phyloP scores from a whole-genome alignment of 2,888 invertebrate species.

The Clunio marinus region DNA sequence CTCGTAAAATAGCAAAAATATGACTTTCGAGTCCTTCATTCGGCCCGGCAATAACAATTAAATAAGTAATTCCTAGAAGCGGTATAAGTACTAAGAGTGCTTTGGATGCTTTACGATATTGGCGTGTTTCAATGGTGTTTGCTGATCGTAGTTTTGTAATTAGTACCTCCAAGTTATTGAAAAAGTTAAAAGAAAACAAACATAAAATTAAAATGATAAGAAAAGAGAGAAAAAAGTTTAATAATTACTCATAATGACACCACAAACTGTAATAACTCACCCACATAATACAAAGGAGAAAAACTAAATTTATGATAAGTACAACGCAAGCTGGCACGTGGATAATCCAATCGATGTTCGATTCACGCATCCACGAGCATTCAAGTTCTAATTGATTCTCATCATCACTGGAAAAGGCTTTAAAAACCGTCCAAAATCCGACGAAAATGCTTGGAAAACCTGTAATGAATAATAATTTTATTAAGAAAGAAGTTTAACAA shows the following conservation, averaged over 20 bases:
- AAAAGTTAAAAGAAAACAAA: conserved; percentile 42
- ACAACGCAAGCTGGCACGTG: conserved; percentile 79
- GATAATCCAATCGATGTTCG: conserved; percentile 81
- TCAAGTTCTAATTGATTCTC: conserved; percentile 52
- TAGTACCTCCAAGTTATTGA: conserved; percentile 67
- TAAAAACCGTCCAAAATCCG: conserved; percentile 41
- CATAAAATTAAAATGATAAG: conserved; percentile 42
- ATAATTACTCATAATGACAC: background rate
- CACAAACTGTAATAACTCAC: conserved; percentile 56
- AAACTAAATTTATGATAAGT: conserved; percentile 74
- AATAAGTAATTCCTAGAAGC: conserved; percentile 86
- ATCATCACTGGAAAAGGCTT: conserved; percentile 24
- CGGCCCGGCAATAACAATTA: conserved; percentile 78
- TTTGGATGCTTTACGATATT: conserved; percentile 85
- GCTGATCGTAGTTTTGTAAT: conserved; percentile 90
- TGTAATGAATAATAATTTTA: no score
- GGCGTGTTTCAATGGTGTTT: conserved; percentile 83
- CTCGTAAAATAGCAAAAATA: conserved; percentile 73
- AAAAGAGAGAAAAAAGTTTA: background rate
- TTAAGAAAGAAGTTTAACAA: no score
- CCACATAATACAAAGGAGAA: conserved; percentile 83
- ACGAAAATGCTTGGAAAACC: conserved; percentile 41
- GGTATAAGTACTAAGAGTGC: conserved; percentile 88
- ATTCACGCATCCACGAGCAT: conserved; percentile 77
- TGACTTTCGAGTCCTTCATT: conserved; percentile 67